Evolutionary conservation across 2,113 vertebrate species (phyloP).

Genomic region (Sclerurus mexicanus): DNA sequence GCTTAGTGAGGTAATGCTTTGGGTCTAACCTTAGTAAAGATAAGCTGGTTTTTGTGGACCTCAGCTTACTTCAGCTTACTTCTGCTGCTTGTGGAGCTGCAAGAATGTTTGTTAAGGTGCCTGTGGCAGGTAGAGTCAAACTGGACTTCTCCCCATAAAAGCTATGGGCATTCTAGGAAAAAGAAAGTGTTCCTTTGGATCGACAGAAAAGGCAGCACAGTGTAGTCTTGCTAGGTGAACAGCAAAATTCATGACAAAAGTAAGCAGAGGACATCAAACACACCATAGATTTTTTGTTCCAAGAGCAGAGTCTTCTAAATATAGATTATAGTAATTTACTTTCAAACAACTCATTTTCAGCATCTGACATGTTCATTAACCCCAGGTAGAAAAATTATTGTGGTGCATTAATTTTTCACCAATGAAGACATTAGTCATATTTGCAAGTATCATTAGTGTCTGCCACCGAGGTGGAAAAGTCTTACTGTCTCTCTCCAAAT

Average conservation of each 20-base stretch:
- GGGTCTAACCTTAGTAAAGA: not conserved
- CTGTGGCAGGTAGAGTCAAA: not conserved
- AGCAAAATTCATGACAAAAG: constrained; percentile 41
- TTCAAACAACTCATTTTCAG: constrained; percentile 96
- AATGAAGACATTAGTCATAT: constrained; percentile 92
- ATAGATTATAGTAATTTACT: constrained; percentile 94
- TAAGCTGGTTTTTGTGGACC: not conserved
- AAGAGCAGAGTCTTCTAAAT: constrained; percentile 84
- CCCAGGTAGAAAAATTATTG: constrained; percentile 87
- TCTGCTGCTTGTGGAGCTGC: not conserved
- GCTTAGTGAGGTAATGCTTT: not conserved
- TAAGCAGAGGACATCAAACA: constrained; percentile 57
- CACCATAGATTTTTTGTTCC: not conserved
- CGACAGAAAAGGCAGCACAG: not conserved
- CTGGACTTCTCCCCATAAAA: not conserved
- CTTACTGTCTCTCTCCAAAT: constrained; percentile 71
- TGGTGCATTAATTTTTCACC: constrained; percentile 89
- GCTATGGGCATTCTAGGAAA: not conserved
- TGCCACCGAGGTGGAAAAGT: constrained; percentile 77
- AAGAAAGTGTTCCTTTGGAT: not conserved
- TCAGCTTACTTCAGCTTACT: not conserved
- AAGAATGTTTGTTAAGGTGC: not conserved
- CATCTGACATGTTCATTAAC: constrained; percentile 96
- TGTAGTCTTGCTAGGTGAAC: not conserved
- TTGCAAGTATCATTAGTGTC: constrained; percentile 84